Evolutionary conservation across 2,888 invertebrate genomes (phyloP).

Genomic region (Pyrrhosoma nymphula): DNA sequence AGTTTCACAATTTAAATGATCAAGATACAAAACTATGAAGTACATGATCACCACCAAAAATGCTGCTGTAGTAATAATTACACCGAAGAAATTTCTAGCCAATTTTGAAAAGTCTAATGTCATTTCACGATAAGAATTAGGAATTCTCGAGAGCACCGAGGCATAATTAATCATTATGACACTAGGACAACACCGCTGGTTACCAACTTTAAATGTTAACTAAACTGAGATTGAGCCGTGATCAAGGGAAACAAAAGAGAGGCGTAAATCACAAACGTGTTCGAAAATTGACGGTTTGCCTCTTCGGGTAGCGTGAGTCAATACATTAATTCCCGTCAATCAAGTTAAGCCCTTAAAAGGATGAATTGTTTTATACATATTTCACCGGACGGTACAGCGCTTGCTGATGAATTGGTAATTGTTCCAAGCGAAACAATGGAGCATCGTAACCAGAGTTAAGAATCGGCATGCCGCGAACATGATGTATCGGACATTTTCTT

Average conservation of each 20-base stretch:
- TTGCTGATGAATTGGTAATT: conserved; percentile 49
- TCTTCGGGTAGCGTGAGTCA: not conserved
- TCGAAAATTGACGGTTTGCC: conserved; percentile 2
- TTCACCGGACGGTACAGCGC: not conserved
- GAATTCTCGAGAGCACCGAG: not conserved
- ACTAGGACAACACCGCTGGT: not conserved
- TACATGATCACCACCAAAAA: too few relatives aligned
- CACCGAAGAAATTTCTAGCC: too few relatives aligned
- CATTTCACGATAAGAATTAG: not conserved
- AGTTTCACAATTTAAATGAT: not conserved
- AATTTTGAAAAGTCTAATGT: not conserved
- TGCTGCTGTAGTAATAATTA: too few relatives aligned
- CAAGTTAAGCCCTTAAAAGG: not conserved
- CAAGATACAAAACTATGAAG: not conserved
- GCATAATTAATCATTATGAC: not conserved
- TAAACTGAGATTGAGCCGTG: not conserved
- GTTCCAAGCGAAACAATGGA: conserved; percentile 43
- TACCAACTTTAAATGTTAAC: not conserved
- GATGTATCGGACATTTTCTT: conserved; percentile 7
- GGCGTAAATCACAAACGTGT: conserved; percentile 28
- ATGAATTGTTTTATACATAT: conserved; percentile 10
- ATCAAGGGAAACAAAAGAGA: not conserved
- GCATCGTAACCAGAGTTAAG: conserved; percentile 35
- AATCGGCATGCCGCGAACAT: conserved; percentile 21
- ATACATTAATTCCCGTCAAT: conserved; percentile 25